Conservation (phyloP, 1,140 invertebrate genomes). For the Drosophila parabipectinata region DNA sequence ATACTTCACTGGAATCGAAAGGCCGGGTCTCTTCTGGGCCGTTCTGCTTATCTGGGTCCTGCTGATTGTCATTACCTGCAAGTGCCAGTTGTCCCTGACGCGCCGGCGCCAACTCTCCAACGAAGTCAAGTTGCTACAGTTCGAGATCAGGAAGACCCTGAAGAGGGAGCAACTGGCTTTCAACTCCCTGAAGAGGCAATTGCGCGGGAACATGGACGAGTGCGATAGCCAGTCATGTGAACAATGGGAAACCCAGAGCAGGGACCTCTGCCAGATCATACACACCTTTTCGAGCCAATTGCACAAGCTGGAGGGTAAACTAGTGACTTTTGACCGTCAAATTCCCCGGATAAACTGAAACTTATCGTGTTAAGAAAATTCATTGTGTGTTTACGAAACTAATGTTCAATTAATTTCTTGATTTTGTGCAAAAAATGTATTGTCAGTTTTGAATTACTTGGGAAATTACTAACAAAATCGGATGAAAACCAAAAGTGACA, state of each 20-base stretch:
- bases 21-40: background rate
- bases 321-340: background rate
- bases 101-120: background rate
- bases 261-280: background rate
- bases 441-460: background rate
- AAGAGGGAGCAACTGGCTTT: conserved; percentile 24
- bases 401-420: background rate
- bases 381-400: background rate
- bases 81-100: background rate
- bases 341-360: background rate
- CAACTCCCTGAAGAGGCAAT: background rate
- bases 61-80: background rate
- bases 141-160: conserved; percentile 23
- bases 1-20: background rate
- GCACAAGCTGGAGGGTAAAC: background rate
- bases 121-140: conserved; percentile 26
- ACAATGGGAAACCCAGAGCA: background rate
- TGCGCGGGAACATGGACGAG: background rate
- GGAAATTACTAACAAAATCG: conserved; percentile 1
- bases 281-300: background rate
- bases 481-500: conserved; percentile 8
- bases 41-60: background rate
- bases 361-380: background rate
- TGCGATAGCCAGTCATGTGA: background rate
- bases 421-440: background rate